Percentiles rank a stretch among this genome's conserved stretches.
Conservation (phyloP, 2,888 invertebrate species). For the Stenichneumon culpator region DNA sequence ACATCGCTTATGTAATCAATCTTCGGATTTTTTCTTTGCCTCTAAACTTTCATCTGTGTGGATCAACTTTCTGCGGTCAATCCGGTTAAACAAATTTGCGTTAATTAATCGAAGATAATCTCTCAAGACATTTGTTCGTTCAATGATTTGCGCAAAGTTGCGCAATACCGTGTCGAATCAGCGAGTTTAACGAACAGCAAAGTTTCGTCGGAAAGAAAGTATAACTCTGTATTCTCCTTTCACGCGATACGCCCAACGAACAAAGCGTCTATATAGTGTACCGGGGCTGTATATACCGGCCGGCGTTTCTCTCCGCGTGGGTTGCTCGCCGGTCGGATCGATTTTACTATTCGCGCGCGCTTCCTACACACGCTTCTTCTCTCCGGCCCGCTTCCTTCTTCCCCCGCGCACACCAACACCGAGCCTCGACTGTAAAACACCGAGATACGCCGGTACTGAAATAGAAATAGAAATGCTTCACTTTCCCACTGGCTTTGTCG, state of each 20-base stretch:
- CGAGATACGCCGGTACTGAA: neutral
- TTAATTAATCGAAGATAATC: neutral
- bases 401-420: slow-evolving; percentile 6
- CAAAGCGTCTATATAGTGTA: slow-evolving; percentile 44
- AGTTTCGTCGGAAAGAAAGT: slow-evolving; percentile 6
- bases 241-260: slow-evolving; percentile 66
- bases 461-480: neutral
- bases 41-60: neutral
- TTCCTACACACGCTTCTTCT: slow-evolving; percentile 53
- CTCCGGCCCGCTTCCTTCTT: slow-evolving; percentile 22
- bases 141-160: slow-evolving; percentile 40
- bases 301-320: slow-evolving; percentile 70
- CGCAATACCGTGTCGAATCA: slow-evolving; percentile 39
- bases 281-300: slow-evolving; percentile 51
- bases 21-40: slow-evolving; percentile 6
- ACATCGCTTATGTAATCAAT: neutral
- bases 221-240: slow-evolving; percentile 40
- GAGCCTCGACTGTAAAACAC: neutral
- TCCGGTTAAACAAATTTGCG: neutral
- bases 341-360: slow-evolving; percentile 72
- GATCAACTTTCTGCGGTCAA: neutral
- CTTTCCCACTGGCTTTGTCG: slow-evolving; percentile 2
- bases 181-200: neutral
- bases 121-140: neutral
- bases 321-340: slow-evolving; percentile 69